Evolutionary conservation across 1,140 invertebrate genomes (phyloP).

Genomic region (Pogonomyrmex californicus): DNA sequence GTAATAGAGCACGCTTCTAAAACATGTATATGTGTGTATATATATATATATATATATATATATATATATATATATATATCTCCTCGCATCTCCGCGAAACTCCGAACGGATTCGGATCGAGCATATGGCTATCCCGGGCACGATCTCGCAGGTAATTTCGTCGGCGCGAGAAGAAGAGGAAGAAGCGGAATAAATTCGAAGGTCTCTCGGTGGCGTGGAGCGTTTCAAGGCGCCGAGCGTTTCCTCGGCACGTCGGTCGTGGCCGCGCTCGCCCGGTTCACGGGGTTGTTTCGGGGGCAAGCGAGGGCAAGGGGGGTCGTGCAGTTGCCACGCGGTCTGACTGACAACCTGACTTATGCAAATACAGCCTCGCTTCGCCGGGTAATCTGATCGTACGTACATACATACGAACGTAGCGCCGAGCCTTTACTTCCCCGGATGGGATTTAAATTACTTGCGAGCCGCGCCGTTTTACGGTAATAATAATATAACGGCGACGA

Average conservation of each 20-base stretch:
- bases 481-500: slow-evolving; percentile 82
- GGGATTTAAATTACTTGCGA: slow-evolving; percentile 85
- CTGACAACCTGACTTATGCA: slow-evolving; percentile 87
- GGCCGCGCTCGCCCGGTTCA: slow-evolving; percentile 64
- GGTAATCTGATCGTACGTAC: slow-evolving; percentile 84
- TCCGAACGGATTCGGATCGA: slow-evolving; percentile 44
- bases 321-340: slow-evolving; percentile 85
- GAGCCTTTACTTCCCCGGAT: slow-evolving; percentile 79
- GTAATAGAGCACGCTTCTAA: slow-evolving; percentile 52
- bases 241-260: slow-evolving; percentile 70
- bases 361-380: slow-evolving; percentile 83
- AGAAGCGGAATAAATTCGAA: slow-evolving; percentile 68
- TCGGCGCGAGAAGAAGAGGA: slow-evolving; percentile 30
- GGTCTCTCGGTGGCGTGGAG: slow-evolving; percentile 63
- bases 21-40: slow-evolving; percentile 3
- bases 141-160: slow-evolving; percentile 55
- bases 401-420: slow-evolving; percentile 66
- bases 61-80: neutral
- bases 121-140: slow-evolving; percentile 53
- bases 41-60: neutral
- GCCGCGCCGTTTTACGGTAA: slow-evolving; percentile 81
- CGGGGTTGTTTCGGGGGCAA: slow-evolving; percentile 81
- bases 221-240: slow-evolving; percentile 69
- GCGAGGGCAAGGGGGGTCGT: slow-evolving; percentile 83
- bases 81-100: slow-evolving; percentile 31